Evolutionary conservation across 2,888 invertebrate genomes (phyloP), one percentile per base, ranked within the genome.

Genomic region (Hydrotaea diabolus): DNA sequence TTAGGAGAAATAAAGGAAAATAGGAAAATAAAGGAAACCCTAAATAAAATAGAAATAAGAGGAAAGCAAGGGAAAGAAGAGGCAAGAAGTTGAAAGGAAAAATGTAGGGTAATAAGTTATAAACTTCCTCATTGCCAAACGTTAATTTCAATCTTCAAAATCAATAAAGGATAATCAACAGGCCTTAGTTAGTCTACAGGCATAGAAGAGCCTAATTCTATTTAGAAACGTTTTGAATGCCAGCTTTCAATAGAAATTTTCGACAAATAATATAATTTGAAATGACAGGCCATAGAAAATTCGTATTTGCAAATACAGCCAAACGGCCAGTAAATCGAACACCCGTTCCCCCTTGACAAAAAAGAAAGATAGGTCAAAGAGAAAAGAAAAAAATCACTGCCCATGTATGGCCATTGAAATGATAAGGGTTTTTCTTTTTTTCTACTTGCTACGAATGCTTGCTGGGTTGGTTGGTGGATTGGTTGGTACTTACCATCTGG

Each of bases 401-500:
- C 57, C 13, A 26, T 15, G n/a, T n/a, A 59, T 59, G 62, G 62
- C 19, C n/a, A 1, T 31, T n/a, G 31, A 21, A 43, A n/a, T 69
- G 69, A 69, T 69, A 69, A 69, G 69, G 69, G 69, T 69, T 69
- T n/a, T 43, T 17, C 31, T 26, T 15, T 49, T 13, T 49, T 49
- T n/a, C n/a, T 15, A 2, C 49, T n/a, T 49, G n/a, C 49, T n/a
- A n/a, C n/a, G 8, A n/a, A 4, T n/a, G n/a, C 49, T n/a, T 4
- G 26, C 53, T 5, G 13, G 15, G 13, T 11, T 23, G 15, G 13
- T 11, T 62, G n/a, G 59, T 5, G 2, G 7, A 17, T 36, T 43
- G 31, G 43, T n/a, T 17, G 39, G 39, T 82, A 93, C 93, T 93
- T 93, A 96, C 96, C 96, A 97, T 97, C 93, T 97, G 97, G 83